These are phyloP conservation scores for Unio delphinus DNA, from an alignment of 2,888 invertebrate genomes.

Conservation along the genomic window DNA sequence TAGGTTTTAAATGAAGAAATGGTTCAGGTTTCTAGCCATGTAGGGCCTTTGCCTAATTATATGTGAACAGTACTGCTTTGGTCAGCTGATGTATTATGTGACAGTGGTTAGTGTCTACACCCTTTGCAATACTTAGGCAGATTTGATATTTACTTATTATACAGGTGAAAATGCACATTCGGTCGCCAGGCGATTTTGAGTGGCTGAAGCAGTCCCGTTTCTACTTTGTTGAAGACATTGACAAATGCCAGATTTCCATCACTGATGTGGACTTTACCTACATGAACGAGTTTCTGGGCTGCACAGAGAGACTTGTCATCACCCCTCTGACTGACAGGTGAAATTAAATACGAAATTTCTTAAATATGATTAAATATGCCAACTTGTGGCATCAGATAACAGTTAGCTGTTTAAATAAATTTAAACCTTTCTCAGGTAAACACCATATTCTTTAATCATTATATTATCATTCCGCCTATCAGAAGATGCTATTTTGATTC, in stretches of 20 bases:
- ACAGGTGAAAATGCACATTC: constrained; percentile 87
- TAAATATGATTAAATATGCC: too few relatives aligned
- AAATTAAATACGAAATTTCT: constrained; percentile 5
- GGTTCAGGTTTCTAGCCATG: neutral
- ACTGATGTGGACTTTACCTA: constrained; percentile 96
- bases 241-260: constrained; percentile 92
- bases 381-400: too few relatives aligned
- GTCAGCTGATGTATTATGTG: neutral
- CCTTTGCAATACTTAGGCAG: neutral
- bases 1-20: neutral
- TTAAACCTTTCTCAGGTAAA: too few relatives aligned
- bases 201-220: constrained; percentile 98
- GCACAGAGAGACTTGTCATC: constrained; percentile 95
- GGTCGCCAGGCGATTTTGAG: constrained; percentile 93
- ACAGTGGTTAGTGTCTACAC: neutral
- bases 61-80: neutral
- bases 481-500: too few relatives aligned
- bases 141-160: constrained; percentile 53
- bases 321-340: constrained; percentile 96
- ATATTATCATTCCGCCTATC: too few relatives aligned
- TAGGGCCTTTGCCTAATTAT: constrained; percentile 1
- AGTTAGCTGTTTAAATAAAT: too few relatives aligned
- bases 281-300: constrained; percentile 97
- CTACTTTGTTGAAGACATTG: constrained; percentile 95
- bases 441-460: too few relatives aligned